Evolutionary conservation across 2,888 invertebrate species (phyloP), one percentile per base, ranked within the genome.

Genomic region (Harpalus rufipes): DNA sequence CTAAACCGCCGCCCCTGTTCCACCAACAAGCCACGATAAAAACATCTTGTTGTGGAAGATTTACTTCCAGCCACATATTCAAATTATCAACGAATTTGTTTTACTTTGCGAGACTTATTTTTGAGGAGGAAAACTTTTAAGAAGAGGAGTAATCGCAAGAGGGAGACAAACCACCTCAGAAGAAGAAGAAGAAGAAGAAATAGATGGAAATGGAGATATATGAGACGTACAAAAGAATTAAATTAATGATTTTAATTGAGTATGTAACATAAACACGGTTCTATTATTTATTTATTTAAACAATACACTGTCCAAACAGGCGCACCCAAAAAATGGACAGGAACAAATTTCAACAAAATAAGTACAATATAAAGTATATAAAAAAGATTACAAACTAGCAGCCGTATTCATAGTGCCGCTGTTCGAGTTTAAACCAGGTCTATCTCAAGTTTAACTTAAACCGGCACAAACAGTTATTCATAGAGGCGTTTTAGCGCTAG

Each of bases 21-120:
- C 82, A 32, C 56, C 25, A 41, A 78, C 89, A 32, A 32, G 32
- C 86, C 86, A 90, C 90, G 91, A 91, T 91, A 91, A 91, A 91
- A 91, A 91, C 91, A 91, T 91, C 91, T 91, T 91, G 91, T 91
- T 91, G 90, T 90, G 89, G 88, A 90, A 91, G 91, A 91, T 91
- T 91, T 91, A 91, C 91, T 91, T 90, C 89, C 90, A 89, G 89
- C 90, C 91, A 91, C 91, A 91, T 91, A 91, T 91, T 91, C 91
- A 92, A 92, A 92, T 91, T 91, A 92, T 92, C 91, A 91, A 90
- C 90, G 89, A 91, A 91, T 92, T 91, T 91, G 91, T 91, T 92
- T 91, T 91, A 90, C 91, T 90, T 90, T 90, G 72, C 80, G 21
- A 44, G 14, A 59, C 21, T 78, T 82, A 82, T 82, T 82, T 81